Base-by-base conservation (phyloP, 2,113 vertebrate species). In the Eidolon helvum region DNA sequence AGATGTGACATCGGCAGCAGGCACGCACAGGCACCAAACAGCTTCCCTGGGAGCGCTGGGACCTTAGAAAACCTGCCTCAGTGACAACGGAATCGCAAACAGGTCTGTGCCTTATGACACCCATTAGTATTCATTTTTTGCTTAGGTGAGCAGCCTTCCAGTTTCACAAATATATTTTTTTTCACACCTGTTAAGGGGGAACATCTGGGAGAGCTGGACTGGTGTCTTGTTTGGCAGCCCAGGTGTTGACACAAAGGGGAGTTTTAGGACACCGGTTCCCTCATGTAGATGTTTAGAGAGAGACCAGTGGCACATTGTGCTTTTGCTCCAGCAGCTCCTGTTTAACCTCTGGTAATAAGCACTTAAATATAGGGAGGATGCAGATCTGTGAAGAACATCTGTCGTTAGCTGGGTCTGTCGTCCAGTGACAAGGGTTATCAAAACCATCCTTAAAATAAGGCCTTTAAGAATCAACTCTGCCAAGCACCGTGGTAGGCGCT, bases 161-260 rank as follows among this genome's bases (percentile, higher is more conserved):
- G 1, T 57, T 72, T 43, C 85, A 35, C 66, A 78, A 24, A 30
- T 83, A 61, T n/a, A n/a, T n/a, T 43, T 80, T 14, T 7, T 61
- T 24, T 48, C 74, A 10, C 2, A 4, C 10, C 71, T 68, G 43
- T 22, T 30, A 75, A 61, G 7, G 21, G 24, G 26, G 10, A 38
- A 5, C 15, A 45, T 48, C 28, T 21, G 10, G 0, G 21, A 65
- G 65, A 69, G 19, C 6, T 35, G 4, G 50, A 15, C 22, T 33
- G 61, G 3, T 19, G 35, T 22, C 66, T 71, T 7, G 10, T 53
- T n/a, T 24, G 19, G 2, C 3, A n/a, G 66, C n/a, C 24, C 86
- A 93, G 77, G 50, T 94, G 77, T 63, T 87, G 57, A 68, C 22
- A 69, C 33, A 63, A 91, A 87, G 71, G 6, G n/a, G 48, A 4